These are phyloP conservation scores for Pterobdella sp. DNA, from an alignment of 2,888 invertebrate species.

Conservation along the genomic window DNA sequence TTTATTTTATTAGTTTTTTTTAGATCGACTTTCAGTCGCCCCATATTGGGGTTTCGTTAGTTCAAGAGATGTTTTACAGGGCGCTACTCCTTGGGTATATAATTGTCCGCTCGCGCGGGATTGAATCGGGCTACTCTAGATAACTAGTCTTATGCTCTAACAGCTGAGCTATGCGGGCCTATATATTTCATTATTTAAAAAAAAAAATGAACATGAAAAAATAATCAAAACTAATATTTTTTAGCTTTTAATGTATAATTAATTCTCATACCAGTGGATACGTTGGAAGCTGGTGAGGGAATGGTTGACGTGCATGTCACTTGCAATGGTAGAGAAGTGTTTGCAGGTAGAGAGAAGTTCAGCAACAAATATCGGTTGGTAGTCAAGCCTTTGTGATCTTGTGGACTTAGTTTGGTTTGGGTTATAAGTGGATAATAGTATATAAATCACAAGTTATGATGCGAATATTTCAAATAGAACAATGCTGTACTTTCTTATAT, in stretches of 20 bases:
- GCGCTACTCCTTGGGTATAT: too few relatives aligned
- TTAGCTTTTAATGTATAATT: background rate
- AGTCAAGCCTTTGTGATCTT: constrained; percentile 78
- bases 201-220: too few relatives aligned
- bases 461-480: background rate
- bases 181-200: too few relatives aligned
- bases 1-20: too few relatives aligned
- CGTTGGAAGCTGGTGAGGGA: constrained; percentile 87
- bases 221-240: background rate
- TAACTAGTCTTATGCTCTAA: too few relatives aligned
- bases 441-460: constrained; percentile 38
- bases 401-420: constrained; percentile 78
- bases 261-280: constrained; percentile 65
- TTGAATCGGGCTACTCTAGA: too few relatives aligned
- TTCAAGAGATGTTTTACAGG: too few relatives aligned
- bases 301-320: constrained; percentile 50
- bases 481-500: background rate
- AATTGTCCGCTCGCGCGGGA: too few relatives aligned
- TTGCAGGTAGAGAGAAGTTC: constrained; percentile 12
- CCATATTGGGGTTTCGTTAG: too few relatives aligned
- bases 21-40: too few relatives aligned
- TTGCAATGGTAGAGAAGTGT: constrained; percentile 47
- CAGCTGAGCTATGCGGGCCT: too few relatives aligned
- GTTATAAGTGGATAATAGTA: constrained; percentile 57
- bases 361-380: constrained; percentile 56